Base-by-base conservation (phyloP, 2,888 invertebrate genomes). In the Scelioninae gen. 2 region DNA sequence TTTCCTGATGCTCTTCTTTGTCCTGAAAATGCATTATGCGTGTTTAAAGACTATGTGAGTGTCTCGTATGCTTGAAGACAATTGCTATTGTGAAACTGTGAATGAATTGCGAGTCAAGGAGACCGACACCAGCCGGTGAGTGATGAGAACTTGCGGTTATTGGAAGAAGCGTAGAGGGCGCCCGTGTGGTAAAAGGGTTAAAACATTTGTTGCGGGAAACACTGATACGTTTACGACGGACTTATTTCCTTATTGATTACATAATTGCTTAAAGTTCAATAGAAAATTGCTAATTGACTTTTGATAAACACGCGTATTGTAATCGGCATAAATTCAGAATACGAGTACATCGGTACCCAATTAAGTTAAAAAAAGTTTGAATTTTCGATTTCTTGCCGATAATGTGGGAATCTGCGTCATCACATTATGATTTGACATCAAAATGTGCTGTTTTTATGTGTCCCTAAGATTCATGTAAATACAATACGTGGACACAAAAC, bases 141-240 rank as follows among this genome's bases (percentile, higher is more conserved):
- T 33, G 64, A 35, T 64, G 45, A 53, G 53, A 52, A 64, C 9
- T 22, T 53, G 64, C 19, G 53, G 64, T 64, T 53, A 64, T 64
- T 53, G 64, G 35, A 53, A 53, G 43, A 53, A 53, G 16, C 9
- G 35, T 43, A 28, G 35, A 53, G 41, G 28, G 16, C 18, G n/a
- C 9, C 15, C 22, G 10, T 35, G 19, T 22, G n/a, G 28, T 52
- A 19, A 41, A 33, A 48, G 50, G 61, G 16, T 11, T 43, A 2
- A 4, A 50, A 28, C 31, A 52, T 63, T 63, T 63, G 22, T 33
- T 52, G 37, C 28, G 22, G 11, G 10, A 18, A 63, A 52, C n/a
- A 22, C 35, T 37, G 35, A 46, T 46, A 58, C 35, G 13, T 25
- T 22, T 25, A 25, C 2, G 9, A 46, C 13, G 19, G n/a, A 11